Evolutionary conservation across 2,113 vertebrate species (phyloP).

Genomic region (Thermophis baileyi): DNA sequence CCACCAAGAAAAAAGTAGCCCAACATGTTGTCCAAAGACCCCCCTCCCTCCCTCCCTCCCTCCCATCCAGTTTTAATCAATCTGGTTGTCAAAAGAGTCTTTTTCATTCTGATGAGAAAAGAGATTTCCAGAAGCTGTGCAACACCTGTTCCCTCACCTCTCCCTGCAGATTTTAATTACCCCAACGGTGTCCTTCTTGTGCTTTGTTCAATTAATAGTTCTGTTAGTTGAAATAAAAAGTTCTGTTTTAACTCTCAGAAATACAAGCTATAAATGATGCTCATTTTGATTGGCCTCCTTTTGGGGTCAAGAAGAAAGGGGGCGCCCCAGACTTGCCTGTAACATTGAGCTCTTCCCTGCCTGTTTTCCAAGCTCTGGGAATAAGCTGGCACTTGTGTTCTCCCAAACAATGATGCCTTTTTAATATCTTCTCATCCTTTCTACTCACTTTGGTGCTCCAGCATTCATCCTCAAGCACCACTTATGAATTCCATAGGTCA

Average conservation of each 20-base stretch:
- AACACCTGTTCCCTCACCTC: neutral
- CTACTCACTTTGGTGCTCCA: conserved; percentile 64
- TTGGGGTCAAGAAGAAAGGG: conserved; percentile 7
- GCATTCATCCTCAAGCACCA: conserved; percentile 53
- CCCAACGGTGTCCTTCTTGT: neutral
- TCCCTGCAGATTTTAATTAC: neutral
- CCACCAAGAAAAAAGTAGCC: no score
- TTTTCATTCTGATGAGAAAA: neutral
- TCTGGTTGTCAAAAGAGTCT: neutral
- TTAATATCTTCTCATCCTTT: conserved; percentile 57
- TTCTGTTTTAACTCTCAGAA: conserved; percentile 12
- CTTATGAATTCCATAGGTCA: conserved; percentile 51
- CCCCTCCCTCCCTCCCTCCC: no score
- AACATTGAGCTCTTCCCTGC: conserved; percentile 42
- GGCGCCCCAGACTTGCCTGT: conserved; percentile 36
- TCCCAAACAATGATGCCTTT: conserved; percentile 44
- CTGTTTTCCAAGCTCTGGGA: conserved; percentile 20
- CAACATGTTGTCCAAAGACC: no score
- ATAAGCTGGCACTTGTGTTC: conserved; percentile 55
- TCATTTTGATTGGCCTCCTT: conserved; percentile 38
- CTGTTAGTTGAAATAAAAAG: no score
- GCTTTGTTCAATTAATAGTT: neutral
- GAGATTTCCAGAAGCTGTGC: neutral
- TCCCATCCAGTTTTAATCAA: no score
- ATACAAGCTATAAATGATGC: conserved; percentile 1